Evolutionary conservation across 2,888 invertebrate species (phyloP), one percentile per base, ranked within the genome.

Genomic region (Ophion slaviceki): DNA sequence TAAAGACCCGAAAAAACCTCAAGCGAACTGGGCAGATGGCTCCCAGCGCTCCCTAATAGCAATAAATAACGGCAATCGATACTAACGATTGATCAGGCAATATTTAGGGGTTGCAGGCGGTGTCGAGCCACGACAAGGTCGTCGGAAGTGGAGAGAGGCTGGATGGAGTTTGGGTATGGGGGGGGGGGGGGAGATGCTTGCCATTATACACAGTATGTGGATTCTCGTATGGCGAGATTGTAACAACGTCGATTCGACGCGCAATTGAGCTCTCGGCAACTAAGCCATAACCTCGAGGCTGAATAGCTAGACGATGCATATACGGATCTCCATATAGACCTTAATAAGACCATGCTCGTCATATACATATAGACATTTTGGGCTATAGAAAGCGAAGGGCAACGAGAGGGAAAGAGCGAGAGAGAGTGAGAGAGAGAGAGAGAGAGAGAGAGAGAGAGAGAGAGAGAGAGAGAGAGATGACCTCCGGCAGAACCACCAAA

Each of bases 161-260:
- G 76, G 28, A 62, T 7, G 20, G 47, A 47, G 47, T 47, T 40
- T 40, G 40, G 8, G 17, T 4, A 57, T 80, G 62, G 84, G 64
- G 74, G 66, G 53, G 47, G 62, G 84, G 64, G 74, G 66, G 53
- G 47, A 67, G 82, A 11, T 53, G 72, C 66, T 62, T 70, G 75
- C 45, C 66, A 83, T 82, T 70, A 68, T 81, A 77, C 78, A 81
- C 61, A 47, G 61, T 75, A 61, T 80, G 59, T 81, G 64, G 72
- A 75, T 75, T 62, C 68, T 68, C 84, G 80, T 88, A 80, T 80
- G 78, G 79, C 81, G 88, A 85, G 90, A 82, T 87, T 82, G 90
- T 71, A 71, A 80, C 82, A 80, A 90, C 91, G 92, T 92, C 92
- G 92, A 92, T 92, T 92, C 90, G 90, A 89, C 89, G 89, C 89